phyloP scores from a whole-genome alignment of 1,140 invertebrate species.

The Lepidurus arcticus region DNA sequence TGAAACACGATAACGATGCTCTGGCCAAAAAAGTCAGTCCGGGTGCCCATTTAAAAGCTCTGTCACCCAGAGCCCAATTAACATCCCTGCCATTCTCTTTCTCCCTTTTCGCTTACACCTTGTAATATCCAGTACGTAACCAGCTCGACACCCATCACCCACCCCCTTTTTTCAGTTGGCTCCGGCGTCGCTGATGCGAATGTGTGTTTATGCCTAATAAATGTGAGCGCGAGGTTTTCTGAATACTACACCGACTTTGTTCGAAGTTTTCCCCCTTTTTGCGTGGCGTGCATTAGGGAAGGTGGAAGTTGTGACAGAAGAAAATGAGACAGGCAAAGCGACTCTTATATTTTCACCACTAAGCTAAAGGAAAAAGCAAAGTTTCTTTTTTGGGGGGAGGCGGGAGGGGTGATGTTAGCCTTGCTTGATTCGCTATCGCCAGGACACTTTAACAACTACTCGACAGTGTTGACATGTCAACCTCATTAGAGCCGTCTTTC shows the following conservation, averaged over 20 bases:
- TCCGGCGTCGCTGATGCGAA: neutral
- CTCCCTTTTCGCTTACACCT: neutral
- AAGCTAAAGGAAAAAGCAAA: too few species aligned
- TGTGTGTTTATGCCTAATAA: neutral
- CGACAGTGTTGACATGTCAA: slow-evolving; percentile 18
- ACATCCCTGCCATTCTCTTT: slow-evolving; percentile 14
- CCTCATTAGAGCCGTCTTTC: slow-evolving; percentile 9
- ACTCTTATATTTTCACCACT: neutral
- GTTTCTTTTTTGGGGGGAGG: too few species aligned
- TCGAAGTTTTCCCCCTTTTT: neutral
- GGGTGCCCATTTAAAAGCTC: slow-evolving; percentile 18
- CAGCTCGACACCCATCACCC: neutral
- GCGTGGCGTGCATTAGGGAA: neutral
- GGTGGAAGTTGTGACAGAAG: neutral
- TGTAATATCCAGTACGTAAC: neutral
- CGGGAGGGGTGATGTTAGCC: neutral
- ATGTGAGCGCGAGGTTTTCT: neutral
- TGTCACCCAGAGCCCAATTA: slow-evolving; percentile 13
- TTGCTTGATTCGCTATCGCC: neutral
- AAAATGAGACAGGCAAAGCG: neutral
- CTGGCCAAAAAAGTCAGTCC: slow-evolving; percentile 13
- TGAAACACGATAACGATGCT: slow-evolving; percentile 18
- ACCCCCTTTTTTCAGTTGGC: neutral
- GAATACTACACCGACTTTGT: neutral
- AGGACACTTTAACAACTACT: slow-evolving; percentile 19